phyloP scores from a whole-genome alignment of 2,113 vertebrate genomes.

The Brachypodius melanocephalos region DNA sequence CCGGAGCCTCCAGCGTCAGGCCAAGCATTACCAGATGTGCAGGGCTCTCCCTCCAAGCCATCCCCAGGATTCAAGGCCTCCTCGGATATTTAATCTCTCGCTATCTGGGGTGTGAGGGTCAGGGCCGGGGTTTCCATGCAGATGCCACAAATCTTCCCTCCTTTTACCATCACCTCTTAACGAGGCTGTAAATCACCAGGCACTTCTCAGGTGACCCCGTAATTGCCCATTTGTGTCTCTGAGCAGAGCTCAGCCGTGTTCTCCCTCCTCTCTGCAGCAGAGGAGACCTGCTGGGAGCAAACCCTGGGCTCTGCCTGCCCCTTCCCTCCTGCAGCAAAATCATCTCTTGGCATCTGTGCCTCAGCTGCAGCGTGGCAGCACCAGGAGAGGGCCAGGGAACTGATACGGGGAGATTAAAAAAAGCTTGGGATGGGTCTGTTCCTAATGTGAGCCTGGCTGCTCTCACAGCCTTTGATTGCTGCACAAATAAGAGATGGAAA shows the following conservation, averaged over 20 bases:
- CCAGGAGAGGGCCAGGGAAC: not conserved
- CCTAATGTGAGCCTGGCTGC: not conserved
- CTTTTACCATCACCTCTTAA: conserved; percentile 31
- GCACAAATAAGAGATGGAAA: conserved; percentile 23
- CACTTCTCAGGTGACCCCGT: conserved; percentile 5
- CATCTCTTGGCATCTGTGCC: not conserved
- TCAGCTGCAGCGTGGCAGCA: not conserved
- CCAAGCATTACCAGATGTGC: conserved; percentile 56
- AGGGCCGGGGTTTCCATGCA: not conserved
- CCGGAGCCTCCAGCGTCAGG: not conserved
- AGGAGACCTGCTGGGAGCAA: not conserved
- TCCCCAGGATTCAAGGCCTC: not conserved
- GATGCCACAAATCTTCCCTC: conserved; percentile 22
- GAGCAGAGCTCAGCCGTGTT: not conserved
- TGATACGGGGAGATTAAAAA: not conserved
- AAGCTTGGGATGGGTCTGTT: not conserved
- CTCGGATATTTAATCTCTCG: conserved; percentile 13
- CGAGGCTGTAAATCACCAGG: conserved; percentile 13
- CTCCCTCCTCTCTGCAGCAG: not conserved
- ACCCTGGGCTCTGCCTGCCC: not conserved
- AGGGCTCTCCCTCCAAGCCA: not conserved
- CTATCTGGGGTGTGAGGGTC: conserved; percentile 28
- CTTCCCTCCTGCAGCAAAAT: not conserved
- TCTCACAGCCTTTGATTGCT: conserved; percentile 20
- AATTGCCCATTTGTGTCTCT: not conserved